Percentiles rank a stretch among this genome's conserved stretches.
phyloP scores from a whole-genome alignment of 1,140 invertebrate species.

The Drosophila malerkotliana region DNA sequence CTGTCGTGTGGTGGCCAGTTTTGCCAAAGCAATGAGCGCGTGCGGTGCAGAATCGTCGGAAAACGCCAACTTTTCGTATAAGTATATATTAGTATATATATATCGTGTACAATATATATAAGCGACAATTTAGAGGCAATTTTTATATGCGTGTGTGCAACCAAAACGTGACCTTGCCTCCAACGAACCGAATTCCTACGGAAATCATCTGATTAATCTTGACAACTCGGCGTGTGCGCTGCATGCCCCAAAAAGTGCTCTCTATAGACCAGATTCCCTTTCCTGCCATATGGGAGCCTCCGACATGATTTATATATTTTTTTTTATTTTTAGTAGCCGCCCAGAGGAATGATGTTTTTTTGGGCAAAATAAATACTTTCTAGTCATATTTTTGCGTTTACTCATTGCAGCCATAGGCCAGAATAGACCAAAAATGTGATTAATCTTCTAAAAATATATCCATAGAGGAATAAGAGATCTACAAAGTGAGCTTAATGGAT shows the following conservation, averaged over 20 bases:
- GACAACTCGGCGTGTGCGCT: conserved; percentile 9
- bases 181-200: conserved; percentile 16
- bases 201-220: conserved; percentile 36
- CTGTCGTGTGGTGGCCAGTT: conserved; percentile 63
- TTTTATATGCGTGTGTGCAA: conserved; percentile 32
- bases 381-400: conserved; percentile 68
- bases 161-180: conserved; percentile 48
- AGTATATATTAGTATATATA: conserved; percentile 38
- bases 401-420: conserved; percentile 47
- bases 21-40: conserved; percentile 76
- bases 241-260: conserved; percentile 2
- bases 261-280: conserved; percentile 40
- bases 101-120: conserved; percentile 11
- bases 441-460: conserved; percentile 27
- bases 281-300: conserved; percentile 53
- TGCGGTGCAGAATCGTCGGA: conserved; percentile 65
- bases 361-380: conserved; percentile 61
- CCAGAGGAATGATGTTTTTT: conserved; percentile 30
- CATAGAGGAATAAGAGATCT: neutral
- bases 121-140: conserved; percentile 21
- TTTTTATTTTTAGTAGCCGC: conserved; percentile 59
- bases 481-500: neutral
- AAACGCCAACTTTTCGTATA: conserved; percentile 65
- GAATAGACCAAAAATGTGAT: conserved; percentile 47
- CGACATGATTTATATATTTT: conserved; percentile 53